Evolutionary conservation across 2,113 vertebrate species (phyloP), one percentile per base, ranked within the genome.

Genomic region (Dendrocopos noguchii): DNA sequence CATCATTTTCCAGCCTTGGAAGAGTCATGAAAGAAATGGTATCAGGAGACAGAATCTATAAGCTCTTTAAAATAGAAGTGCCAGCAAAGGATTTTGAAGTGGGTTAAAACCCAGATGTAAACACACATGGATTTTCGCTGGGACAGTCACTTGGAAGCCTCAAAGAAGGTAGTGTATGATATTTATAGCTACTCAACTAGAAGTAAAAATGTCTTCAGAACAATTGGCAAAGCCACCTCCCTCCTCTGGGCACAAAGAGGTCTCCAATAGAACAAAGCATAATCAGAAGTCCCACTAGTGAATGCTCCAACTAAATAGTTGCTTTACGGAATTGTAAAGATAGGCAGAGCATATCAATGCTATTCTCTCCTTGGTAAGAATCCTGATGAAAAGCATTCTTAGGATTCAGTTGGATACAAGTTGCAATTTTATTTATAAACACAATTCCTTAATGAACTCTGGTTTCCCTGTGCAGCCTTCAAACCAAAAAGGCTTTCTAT

Each of bases 351-450:
- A 33, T 39, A 87, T 87, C 52, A 85, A 53, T 21, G 80, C 21
- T 79, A 53, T 10, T 76, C n/a, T 55, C 60, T 67, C 53, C 77
- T 95, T 1, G 4, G 0, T 50, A 36, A 96, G 22, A 95, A 94
- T 27, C 65, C 34, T 39, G 82, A 95, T 61, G 36, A 95, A 94
- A 95, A 57, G 33, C n/a, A 46, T 5, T 68, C 76, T 31, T 6
- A 63, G 34, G 52, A 71, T 59, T 88, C 70, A 90, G 44, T 16
- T 70, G 65, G 42, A 94, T 25, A 31, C 10, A 73, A 90, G 74
- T 11, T 59, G 33, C 34, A 66, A 91, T 95, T 97, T 90, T 95
- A 92, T 87, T 95, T 36, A 92, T 77, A 87, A 94, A 94, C 93
- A 82, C n/a, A 88, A 86, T 63, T 88, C 72, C 74, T 95, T 90